These are phyloP conservation scores for Saiga tatarica DNA, from an alignment of 2,113 vertebrate species.

Conservation along the genomic window DNA sequence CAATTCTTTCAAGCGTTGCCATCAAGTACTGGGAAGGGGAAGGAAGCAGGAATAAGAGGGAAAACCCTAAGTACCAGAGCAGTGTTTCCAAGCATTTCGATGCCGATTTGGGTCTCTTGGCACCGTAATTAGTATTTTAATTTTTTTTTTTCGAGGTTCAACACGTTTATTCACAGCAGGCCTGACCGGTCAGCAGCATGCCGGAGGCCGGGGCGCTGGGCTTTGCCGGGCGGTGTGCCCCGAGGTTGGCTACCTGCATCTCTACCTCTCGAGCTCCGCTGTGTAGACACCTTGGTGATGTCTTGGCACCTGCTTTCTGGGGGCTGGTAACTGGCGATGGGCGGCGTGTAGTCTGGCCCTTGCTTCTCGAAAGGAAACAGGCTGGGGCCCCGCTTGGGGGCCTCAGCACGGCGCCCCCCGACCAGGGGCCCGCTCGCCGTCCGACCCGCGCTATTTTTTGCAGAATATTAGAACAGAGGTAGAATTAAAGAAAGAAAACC, in stretches of 20 bases:
- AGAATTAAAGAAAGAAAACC: not conserved
- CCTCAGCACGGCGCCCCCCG: constrained; percentile 89
- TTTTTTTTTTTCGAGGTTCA: constrained; percentile 22
- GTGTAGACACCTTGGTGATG: constrained; percentile 90
- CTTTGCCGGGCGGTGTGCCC: not conserved
- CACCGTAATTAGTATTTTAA: not conserved
- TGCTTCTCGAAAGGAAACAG: constrained; percentile 89
- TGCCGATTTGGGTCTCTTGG: not conserved
- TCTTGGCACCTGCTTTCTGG: constrained; percentile 93
- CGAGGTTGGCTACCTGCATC: not conserved
- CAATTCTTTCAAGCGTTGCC: not conserved
- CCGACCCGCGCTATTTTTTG: not conserved
- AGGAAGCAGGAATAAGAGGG: not conserved
- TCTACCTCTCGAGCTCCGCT: constrained; percentile 71
- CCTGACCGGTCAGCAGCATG: not conserved
- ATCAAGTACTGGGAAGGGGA: not conserved
- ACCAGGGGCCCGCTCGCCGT: no score
- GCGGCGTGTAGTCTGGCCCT: constrained; percentile 88
- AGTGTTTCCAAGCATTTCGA: not conserved
- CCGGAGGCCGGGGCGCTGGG: not conserved
- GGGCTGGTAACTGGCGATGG: constrained; percentile 84
- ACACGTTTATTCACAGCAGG: constrained; percentile 29
- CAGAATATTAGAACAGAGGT: not conserved
- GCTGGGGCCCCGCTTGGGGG: constrained; percentile 82
- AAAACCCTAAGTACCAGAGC: not conserved